phyloP scores from a whole-genome alignment of 2,113 vertebrate genomes.

The Mandrillus leucophaeus region DNA sequence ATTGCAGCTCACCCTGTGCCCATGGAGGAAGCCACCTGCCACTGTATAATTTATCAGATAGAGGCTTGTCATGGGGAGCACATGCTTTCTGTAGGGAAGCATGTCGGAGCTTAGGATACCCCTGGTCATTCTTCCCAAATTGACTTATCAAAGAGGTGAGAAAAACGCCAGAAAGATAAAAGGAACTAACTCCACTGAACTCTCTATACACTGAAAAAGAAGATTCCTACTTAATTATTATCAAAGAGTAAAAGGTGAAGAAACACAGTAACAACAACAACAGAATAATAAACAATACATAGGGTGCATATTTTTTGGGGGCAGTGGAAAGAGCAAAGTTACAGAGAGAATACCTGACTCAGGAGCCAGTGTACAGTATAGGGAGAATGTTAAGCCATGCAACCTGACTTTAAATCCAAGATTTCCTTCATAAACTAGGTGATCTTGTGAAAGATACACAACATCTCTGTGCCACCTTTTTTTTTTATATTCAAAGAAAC shows the following conservation, averaged over 20 bases:
- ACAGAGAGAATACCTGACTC: background rate
- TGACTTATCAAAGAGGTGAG: background rate
- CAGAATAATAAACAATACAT: background rate
- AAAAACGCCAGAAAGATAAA: background rate
- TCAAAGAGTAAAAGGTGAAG: background rate
- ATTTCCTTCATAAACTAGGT: background rate
- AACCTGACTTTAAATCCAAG: background rate
- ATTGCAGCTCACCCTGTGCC: background rate
- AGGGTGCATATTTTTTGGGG: background rate
- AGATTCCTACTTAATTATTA: background rate
- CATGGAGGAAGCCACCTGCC: background rate
- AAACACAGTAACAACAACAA: background rate
- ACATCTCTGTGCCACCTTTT: background rate
- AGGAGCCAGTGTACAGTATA: too few species aligned
- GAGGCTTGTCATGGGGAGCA: background rate
- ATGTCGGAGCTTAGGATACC: background rate
- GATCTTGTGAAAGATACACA: background rate
- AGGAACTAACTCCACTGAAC: background rate
- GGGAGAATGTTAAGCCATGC: background rate
- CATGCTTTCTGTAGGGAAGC: background rate
- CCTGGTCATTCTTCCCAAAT: background rate
- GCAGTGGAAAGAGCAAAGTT: background rate
- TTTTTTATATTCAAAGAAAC: background rate
- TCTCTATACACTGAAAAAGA: too few species aligned
- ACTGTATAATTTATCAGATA: background rate